A percentile compares a stretch with the other conserved stretches of the same genome.
These are phyloP conservation scores for Dicentrarchus labrax DNA, from an alignment of 2,113 vertebrate genomes.

Conservation along the genomic window DNA sequence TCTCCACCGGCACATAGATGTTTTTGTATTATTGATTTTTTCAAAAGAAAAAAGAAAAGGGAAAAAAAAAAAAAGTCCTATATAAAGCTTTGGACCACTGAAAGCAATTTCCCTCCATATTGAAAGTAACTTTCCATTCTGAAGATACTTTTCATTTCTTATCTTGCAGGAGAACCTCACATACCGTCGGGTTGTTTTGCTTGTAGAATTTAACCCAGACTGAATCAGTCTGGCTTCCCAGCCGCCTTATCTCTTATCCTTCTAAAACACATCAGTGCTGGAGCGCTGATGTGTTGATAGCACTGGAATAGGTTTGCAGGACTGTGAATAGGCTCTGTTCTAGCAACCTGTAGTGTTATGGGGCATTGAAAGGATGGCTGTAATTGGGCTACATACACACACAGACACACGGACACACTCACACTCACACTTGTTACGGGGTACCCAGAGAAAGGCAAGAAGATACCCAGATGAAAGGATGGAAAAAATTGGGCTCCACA, in stretches of 20 bases:
- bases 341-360: conserved; percentile 35
- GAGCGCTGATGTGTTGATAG: conserved; percentile 52
- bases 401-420: conserved; percentile 12
- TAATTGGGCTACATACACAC: conserved; percentile 50
- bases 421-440: conserved; percentile 22
- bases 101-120: neutral
- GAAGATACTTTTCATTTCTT: neutral
- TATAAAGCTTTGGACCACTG: neutral
- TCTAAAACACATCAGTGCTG: conserved; percentile 38
- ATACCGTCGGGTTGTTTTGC: conserved; percentile 2
- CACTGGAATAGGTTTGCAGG: conserved; percentile 36
- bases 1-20: neutral
- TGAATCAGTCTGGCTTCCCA: conserved; percentile 10
- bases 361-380: conserved; percentile 45
- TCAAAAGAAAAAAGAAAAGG: neutral
- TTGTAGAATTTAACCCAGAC: conserved; percentile 19
- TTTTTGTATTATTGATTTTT: neutral
- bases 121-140: conserved; percentile 22
- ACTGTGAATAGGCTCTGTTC: conserved; percentile 50
- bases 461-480: conserved; percentile 56
- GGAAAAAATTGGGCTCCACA: conserved; percentile 52
- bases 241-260: conserved; percentile 36
- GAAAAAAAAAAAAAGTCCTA: neutral
- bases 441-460: conserved; percentile 33
- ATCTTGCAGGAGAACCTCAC: neutral